Base-by-base conservation (phyloP, 2,888 invertebrate species). In the Salticus scenicus region DNA sequence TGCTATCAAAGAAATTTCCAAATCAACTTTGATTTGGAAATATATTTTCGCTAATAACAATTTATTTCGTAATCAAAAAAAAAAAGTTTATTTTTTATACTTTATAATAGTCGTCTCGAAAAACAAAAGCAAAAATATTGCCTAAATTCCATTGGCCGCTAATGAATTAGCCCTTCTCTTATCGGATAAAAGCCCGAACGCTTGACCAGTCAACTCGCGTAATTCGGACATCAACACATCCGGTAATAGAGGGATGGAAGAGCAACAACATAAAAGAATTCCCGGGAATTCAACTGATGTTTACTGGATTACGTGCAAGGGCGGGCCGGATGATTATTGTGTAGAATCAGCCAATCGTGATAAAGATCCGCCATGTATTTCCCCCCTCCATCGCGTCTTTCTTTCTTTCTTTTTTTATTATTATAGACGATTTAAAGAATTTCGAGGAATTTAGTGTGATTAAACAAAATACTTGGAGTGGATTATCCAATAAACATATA, bases 171-270 rank as follows among this genome's bases (percentile, higher is more conserved):
- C 2, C 8, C 17, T 12, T 37, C 37, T 37, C 47, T 47, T n/a
- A 7, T 30, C 31, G 28, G 66, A 66, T 31, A 66, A 82, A 82
- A 30, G 51, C n/a, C 28, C 33, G 47, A 76, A 77, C 76, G 83
- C 83, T 83, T 83, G 83, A 72, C 83, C 83, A 72, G 30, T 37
- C 82, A 70, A 64, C 70, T 64, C 51, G 41, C 10, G 47, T 47
- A 47, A 47, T 17, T 12, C 47, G 47, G 17, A n/a, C 47, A 47
- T 12, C 47, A 47, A 47, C 47, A 17, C 47, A 47, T 47, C 47
- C 47, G 47, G 47, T 12, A n/a, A n/a, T n/a, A 7, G 47, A 47
- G n/a, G 47, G 47, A 47, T 12, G 47, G 47, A n/a, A n/a, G 10
- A 17, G 47, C 17, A 2, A 17, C n/a, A 17, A n/a, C 10, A 47